Evolutionary conservation across 2,888 invertebrate species (phyloP), one percentile per base, ranked within the genome.

Genomic region (Zhuqinia jingwanae): DNA sequence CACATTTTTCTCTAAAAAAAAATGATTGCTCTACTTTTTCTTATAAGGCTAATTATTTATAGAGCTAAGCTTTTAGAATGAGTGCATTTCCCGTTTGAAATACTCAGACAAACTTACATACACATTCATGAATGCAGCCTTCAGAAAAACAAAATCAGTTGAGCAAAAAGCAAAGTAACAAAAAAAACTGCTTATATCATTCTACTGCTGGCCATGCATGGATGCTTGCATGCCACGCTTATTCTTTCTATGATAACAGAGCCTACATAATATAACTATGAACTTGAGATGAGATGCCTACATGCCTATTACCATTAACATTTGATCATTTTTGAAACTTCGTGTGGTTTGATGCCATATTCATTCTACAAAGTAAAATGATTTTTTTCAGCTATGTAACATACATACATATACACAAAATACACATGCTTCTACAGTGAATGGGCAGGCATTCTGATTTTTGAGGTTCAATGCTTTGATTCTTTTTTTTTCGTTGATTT

Each of bases 101-200:
- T 60, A 27, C 65, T 36, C 30, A 15, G n/a, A n/a, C n/a, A n/a
- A n/a, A n/a, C n/a, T n/a, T n/a, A n/a, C n/a, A n/a, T n/a, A n/a
- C n/a, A n/a, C n/a, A n/a, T n/a, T n/a, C n/a, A n/a, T n/a, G n/a
- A n/a, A n/a, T n/a, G n/a, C n/a, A n/a, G n/a, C n/a, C n/a, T n/a
- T n/a, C n/a, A n/a, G n/a, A n/a, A n/a, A n/a, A n/a, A n/a, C n/a
- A n/a, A n/a, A n/a, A n/a, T n/a, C n/a, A n/a, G n/a, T n/a, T n/a
- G n/a, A 10, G 6, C n/a, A 36, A 65, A 36, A 78, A 27, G 56
- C 47, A 30, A 25, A 42, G 22, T 11, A 65, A 17, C 65, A 79
- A 65, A 78, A 78, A 75, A 1, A 47, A n/a, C n/a, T 60, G 56
- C 75, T 75, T 75, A 75, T 30, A 75, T 75, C 53, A 75, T 75